Conservation (phyloP, 2,113 vertebrate species). For the Damaliscus lunatus region DNA sequence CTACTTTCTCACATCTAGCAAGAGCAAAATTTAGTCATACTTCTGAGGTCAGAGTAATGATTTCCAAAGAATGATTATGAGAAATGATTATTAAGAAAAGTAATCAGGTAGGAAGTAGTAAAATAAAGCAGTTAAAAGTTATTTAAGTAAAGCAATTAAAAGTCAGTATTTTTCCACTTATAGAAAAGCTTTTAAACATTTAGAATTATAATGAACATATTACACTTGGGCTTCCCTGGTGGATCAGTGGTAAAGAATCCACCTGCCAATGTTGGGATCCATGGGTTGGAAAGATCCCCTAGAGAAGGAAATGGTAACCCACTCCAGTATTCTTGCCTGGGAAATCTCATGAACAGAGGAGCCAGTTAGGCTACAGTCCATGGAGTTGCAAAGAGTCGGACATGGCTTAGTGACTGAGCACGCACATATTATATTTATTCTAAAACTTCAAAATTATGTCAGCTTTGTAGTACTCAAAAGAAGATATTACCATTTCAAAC, state of each 20-base stretch:
- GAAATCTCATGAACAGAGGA: background rate
- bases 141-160: constrained; percentile 15
- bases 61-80: background rate
- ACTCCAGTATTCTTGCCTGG: background rate
- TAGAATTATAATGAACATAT: constrained; percentile 11
- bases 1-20: background rate
- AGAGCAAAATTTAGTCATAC: background rate
- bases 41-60: constrained; percentile 32
- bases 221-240: background rate
- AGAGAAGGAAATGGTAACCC: background rate
- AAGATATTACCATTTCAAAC: constrained; percentile 27
- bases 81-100: constrained; percentile 29
- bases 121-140: background rate
- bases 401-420: background rate
- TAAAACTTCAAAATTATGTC: background rate
- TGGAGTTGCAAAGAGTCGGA: background rate
- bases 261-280: background rate
- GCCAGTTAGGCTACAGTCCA: background rate
- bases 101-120: background rate
- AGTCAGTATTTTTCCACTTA: constrained; percentile 11
- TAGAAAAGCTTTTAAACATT: constrained; percentile 21
- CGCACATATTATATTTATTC: background rate
- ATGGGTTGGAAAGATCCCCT: background rate
- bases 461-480: background rate
- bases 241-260: background rate